phyloP scores from a whole-genome alignment of 2,888 invertebrate genomes.

The Psococerastis gibbosa region DNA sequence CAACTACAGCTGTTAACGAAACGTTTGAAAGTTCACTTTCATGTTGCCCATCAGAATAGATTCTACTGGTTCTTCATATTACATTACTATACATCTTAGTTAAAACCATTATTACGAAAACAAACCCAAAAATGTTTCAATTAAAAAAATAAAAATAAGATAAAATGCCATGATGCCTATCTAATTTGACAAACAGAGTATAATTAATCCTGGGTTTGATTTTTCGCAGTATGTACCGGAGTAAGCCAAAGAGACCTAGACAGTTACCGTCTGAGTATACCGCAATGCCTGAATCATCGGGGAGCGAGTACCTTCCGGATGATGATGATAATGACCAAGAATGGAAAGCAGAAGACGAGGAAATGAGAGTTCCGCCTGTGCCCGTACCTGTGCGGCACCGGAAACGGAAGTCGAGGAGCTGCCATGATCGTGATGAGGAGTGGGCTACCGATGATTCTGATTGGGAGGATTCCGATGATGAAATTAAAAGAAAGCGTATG shows the following conservation, averaged over 20 bases:
- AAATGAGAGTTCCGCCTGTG: background rate
- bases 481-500: constrained; percentile 14
- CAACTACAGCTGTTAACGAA: no score
- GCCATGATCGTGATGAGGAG: constrained; percentile 14
- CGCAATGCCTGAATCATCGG: background rate
- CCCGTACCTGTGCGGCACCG: background rate
- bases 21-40: no score
- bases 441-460: constrained; percentile 20
- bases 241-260: constrained; percentile 13
- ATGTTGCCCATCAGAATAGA: no score
- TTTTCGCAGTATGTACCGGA: background rate
- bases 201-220: no score
- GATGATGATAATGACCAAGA: constrained; percentile 4
- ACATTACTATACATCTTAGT: no score
- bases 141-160: background rate
- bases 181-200: background rate
- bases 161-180: background rate
- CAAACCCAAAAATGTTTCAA: background rate
- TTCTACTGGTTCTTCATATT: no score
- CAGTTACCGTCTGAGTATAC: constrained; percentile 2
- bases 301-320: constrained; percentile 12
- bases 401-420: constrained; percentile 12
- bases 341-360: constrained; percentile 12
- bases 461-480: constrained; percentile 20
- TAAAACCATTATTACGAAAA: no score